phyloP scores from a whole-genome alignment of 1,140 invertebrate species.

The Aethina tumida region DNA sequence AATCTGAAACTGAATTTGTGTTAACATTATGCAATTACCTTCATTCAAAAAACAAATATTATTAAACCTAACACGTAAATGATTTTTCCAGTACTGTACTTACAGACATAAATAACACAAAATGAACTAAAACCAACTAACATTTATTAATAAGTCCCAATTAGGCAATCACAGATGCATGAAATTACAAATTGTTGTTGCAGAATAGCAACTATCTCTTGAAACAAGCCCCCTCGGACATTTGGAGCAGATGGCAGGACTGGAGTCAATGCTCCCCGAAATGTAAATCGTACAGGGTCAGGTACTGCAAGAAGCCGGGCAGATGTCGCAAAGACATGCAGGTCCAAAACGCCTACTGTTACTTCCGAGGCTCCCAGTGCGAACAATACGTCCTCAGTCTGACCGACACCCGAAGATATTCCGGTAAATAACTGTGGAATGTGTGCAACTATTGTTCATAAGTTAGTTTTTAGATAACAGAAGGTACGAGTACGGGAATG shows the following conservation, averaged over 20 bases:
- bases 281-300: slow-evolving; percentile 38
- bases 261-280: slow-evolving; percentile 38
- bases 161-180: no score
- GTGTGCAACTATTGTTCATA: background rate
- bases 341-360: slow-evolving; percentile 75
- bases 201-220: slow-evolving; percentile 22
- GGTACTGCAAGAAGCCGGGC: slow-evolving; percentile 62
- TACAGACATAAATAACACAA: no score
- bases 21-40: no score
- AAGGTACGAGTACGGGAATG: slow-evolving; percentile 21
- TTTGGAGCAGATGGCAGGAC: slow-evolving; percentile 37
- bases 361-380: slow-evolving; percentile 66
- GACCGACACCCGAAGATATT: slow-evolving; percentile 13
- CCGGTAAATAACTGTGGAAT: background rate
- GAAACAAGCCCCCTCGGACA: slow-evolving; percentile 20
- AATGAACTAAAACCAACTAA: no score
- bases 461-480: slow-evolving; percentile 15
- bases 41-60: no score
- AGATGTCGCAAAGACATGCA: slow-evolving; percentile 62
- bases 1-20: no score
- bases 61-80: no score
- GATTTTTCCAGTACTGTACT: no score
- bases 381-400: slow-evolving; percentile 56
- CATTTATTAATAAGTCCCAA: no score
- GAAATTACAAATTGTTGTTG: slow-evolving; percentile 11